Conservation (phyloP, 2,113 vertebrate species). For the Bubo blakistoni region DNA sequence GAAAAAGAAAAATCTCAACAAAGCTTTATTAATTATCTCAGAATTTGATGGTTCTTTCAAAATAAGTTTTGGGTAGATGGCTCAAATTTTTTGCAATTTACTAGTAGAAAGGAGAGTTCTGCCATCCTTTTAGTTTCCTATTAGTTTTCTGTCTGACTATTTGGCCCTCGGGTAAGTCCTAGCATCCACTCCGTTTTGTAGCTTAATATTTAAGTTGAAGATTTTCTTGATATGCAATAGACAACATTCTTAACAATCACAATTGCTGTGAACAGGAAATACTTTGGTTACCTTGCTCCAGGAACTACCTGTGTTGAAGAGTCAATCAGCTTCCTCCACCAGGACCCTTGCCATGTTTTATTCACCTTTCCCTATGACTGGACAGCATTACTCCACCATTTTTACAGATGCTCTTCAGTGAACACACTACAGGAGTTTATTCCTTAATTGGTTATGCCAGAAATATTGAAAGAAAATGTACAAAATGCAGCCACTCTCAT, state of each 20-base stretch:
- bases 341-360: not conserved
- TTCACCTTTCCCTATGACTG: not conserved
- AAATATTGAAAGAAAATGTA: not conserved
- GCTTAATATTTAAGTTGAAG: not conserved
- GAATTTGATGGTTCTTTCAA: not conserved
- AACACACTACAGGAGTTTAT: not conserved
- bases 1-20: not conserved
- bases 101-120: not conserved
- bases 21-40: not conserved
- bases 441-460: not conserved
- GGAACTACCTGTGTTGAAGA: not conserved
- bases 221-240: not conserved
- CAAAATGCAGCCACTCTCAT: not conserved
- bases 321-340: not conserved
- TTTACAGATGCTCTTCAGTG: not conserved
- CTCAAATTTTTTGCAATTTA: not conserved
- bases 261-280: not conserved
- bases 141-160: not conserved
- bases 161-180: not conserved
- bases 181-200: not conserved
- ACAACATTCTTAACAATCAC: not conserved
- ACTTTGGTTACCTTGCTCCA: not conserved
- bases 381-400: not conserved
- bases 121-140: not conserved
- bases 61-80: not conserved